Base-by-base conservation (phyloP, 2,797 vertebrate genomes). In the Zenarchopterus dispar region DNA sequence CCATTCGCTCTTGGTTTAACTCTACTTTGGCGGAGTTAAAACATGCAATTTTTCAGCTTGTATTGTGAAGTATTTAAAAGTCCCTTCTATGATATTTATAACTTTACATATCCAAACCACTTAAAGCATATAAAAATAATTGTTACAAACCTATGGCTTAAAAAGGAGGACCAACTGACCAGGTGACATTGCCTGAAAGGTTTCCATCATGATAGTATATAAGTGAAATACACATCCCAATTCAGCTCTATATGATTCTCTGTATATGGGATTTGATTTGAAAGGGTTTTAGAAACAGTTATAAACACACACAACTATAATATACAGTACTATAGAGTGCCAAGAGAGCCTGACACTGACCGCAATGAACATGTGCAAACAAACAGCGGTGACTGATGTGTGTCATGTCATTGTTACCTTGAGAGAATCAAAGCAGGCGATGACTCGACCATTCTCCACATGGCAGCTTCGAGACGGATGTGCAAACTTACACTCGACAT, bases 351-450 rank as follows among this genome's bases (percentile, higher is more conserved):
- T 39, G 4, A 39, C 36, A 39, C 13, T 2, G 24, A 45, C 39
- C 22, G 55, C 52, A 58, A 18, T 22, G 28, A 60, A 45, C 18
- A 1, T 18, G 33, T 64, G 48, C 24, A 67, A 69, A 49, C 48
- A 15, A 59, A 28, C 28, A 33, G 23, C 31, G 62, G 23, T 6
- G 18, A 52, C 4, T 22, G 55, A 41, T 51, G 70, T 18, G 47
- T 41, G 51, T 24, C 18, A 56, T 41, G 62, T 70, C 47, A 43
- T 79, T 75, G 90, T 95, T 95, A 99, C 97, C 97, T 99, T 99
- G 80, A 99, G 94, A 33, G 97, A 99, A 94, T 99, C 97, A 88
- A 98, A 99, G 93, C 97, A 98, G 92, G 97, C 97, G 75, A 99
- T 96, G 93, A 99, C 97, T 73, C 97, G 94, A 78, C 97, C 97